Evolutionary conservation across 2,113 vertebrate species (phyloP), one percentile per base, ranked within the genome.

Genomic region (Mustelus asterias): DNA sequence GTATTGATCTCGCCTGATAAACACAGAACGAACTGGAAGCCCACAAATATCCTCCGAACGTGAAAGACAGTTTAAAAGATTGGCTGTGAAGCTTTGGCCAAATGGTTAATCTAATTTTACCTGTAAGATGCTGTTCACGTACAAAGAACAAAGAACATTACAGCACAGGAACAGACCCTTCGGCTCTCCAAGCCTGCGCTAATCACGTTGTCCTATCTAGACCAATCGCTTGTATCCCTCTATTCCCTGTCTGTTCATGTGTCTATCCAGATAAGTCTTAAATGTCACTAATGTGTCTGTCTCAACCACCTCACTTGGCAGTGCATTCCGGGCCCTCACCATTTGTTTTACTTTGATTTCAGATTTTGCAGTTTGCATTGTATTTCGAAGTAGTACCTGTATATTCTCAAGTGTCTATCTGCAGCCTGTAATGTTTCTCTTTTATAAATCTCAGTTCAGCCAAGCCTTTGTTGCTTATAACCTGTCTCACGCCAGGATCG

Each of bases 301-400:
- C 48, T 54, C 48, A 54, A 54, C 48, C 3, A 54, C 48, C 48
- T 54, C 48, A 54, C 48, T 54, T 54, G 48, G 48, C 48, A 54
- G 48, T 54, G 48, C 48, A 54, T 54, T 54, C 48, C 48, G 5
- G 48, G 48, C 48, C 48, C 11, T 93, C 48, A 22, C 1, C 18
- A 65, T 67, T 92, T 93, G 63, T 93, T 37, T 93, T 65, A 33
- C 9, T n/a, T 93, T 90, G n/a, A 37, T 93, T 37, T 93, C 89
- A 37, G 33, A 16, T 5, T 92, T 65, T 37, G 89, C 58, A 92
- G 65, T 92, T 92, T 89, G 11, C 48, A 58, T 89, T 58, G 13
- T 90, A 90, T 60, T 90, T 90, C 54, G 33, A 3, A 90, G 11
- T 16, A 26, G 13, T 58, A 54, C 48, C 86, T 33, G 60, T 54